Percentiles rank a stretch among this genome's conserved stretches.
phyloP scores from a whole-genome alignment of 2,113 vertebrate genomes.

The Rhegmatorhina hoffmannsi region DNA sequence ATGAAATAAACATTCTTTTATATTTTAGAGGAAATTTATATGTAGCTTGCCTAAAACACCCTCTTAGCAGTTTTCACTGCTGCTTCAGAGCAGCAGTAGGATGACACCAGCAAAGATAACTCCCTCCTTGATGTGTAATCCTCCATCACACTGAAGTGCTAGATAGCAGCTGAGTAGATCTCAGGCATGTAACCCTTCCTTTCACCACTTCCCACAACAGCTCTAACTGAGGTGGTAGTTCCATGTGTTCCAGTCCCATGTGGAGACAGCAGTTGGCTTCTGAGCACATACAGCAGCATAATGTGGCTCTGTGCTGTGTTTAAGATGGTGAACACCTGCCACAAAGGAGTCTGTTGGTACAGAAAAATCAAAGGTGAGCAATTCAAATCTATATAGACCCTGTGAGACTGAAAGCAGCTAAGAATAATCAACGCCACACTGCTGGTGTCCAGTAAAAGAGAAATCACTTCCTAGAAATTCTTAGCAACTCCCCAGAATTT shows the following conservation, averaged over 20 bases:
- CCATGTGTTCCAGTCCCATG: no score
- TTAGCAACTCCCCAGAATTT: no score
- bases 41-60: neutral
- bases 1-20: neutral
- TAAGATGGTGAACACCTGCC: neutral
- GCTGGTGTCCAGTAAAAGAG: no score
- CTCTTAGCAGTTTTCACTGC: neutral
- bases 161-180: neutral
- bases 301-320: neutral
- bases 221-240: neutral
- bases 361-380: no score
- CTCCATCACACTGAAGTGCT: neutral
- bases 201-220: neutral
- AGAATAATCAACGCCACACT: no score
- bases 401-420: no score
- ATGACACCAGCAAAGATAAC: neutral
- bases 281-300: neutral
- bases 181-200: neutral
- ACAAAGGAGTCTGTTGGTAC: neutral
- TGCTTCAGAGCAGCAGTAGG: neutral
- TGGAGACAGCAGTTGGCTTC: neutral
- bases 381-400: no score
- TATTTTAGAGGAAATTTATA: neutral
- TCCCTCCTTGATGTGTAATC: neutral
- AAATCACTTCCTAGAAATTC: no score